Conservation (phyloP, 1,140 invertebrate genomes). For the Halictus rubicundus region DNA sequence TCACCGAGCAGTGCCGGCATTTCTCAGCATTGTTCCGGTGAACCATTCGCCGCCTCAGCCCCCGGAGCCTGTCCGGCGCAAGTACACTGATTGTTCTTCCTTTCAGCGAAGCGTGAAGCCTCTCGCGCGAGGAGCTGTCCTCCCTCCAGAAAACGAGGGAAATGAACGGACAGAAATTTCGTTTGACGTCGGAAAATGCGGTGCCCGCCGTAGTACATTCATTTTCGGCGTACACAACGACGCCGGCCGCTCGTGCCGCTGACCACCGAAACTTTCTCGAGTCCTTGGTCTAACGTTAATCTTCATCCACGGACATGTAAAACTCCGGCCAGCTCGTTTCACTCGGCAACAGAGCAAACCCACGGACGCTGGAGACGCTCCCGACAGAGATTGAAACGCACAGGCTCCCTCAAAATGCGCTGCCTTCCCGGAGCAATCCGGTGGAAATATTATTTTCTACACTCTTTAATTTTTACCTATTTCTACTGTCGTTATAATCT, state of each 20-base stretch:
- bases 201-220: constrained; percentile 2
- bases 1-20: too few relatives aligned
- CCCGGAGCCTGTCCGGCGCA: background rate
- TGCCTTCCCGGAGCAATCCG: background rate
- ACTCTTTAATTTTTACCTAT: too few relatives aligned
- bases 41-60: background rate
- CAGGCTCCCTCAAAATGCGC: background rate
- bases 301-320: constrained; percentile 27
- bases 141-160: background rate
- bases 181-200: constrained; percentile 15
- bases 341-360: background rate
- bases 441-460: too few relatives aligned
- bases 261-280: constrained; percentile 6
- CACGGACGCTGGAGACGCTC: too few relatives aligned
- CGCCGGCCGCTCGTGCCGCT: background rate
- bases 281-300: constrained; percentile 49
- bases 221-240: constrained; percentile 12
- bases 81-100: constrained; percentile 42
- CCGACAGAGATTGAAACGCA: background rate
- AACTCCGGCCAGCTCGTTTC: constrained; percentile 31
- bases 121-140: background rate
- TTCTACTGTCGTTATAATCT: too few relatives aligned
- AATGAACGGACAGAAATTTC: constrained; percentile 34
- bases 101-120: constrained; percentile 30
- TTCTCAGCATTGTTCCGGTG: background rate